Evolutionary conservation across 2,888 invertebrate genomes (phyloP).

Genomic region (Meliscaeva auricollis): DNA sequence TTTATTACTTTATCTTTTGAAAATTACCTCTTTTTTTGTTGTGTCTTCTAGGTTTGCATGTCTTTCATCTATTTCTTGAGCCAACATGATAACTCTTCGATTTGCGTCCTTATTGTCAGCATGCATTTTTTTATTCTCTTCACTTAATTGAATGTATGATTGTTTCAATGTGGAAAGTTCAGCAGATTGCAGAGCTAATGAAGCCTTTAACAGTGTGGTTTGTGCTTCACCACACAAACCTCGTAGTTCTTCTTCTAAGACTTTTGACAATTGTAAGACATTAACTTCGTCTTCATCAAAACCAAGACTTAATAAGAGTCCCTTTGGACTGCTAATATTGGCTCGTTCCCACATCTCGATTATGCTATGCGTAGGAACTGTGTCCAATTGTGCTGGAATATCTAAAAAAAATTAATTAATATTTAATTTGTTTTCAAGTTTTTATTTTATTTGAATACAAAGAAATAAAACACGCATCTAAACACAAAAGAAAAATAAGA

Average conservation of each 20-base stretch:
- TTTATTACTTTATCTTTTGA: not conserved
- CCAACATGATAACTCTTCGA: slow-evolving; percentile 91
- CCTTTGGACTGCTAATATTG: slow-evolving; percentile 87
- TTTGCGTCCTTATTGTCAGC: slow-evolving; percentile 93
- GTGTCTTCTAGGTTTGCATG: slow-evolving; percentile 92
- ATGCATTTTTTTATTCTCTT: slow-evolving; percentile 92
- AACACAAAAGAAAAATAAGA: slow-evolving; percentile 39
- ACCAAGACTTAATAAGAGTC: slow-evolving; percentile 88
- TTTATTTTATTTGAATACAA: not conserved
- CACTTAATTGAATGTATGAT: slow-evolving; percentile 87
- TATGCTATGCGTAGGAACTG: slow-evolving; percentile 85
- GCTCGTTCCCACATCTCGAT: slow-evolving; percentile 90
- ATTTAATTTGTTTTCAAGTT: not conserved
- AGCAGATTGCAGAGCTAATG: slow-evolving; percentile 88
- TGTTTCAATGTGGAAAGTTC: slow-evolving; percentile 87
- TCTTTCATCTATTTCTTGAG: slow-evolving; percentile 96
- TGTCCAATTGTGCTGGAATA: slow-evolving; percentile 81
- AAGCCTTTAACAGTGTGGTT: slow-evolving; percentile 85
- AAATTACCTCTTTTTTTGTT: slow-evolving; percentile 85
- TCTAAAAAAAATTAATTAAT: slow-evolving; percentile 75
- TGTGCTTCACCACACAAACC: slow-evolving; percentile 83
- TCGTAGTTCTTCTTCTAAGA: slow-evolving; percentile 88
- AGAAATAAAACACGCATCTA: slow-evolving; percentile 5
- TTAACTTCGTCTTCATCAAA: slow-evolving; percentile 86
- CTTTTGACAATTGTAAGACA: slow-evolving; percentile 87